Conservation (phyloP, 2,113 vertebrate genomes). For the Cairina moschata region DNA sequence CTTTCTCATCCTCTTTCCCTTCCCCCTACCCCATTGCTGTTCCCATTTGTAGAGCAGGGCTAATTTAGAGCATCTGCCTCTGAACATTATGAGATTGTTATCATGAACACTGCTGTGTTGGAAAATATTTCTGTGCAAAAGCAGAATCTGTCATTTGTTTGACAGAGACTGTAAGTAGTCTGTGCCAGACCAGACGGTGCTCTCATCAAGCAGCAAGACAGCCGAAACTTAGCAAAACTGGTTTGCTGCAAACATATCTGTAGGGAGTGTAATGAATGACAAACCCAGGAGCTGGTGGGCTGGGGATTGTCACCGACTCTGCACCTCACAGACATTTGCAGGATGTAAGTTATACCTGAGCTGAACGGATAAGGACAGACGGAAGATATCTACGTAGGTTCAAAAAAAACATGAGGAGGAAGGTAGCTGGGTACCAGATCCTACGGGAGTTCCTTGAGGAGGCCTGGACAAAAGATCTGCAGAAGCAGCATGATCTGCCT, state of each 20-base stretch:
- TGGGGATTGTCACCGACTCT: neutral
- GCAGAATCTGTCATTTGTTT: neutral
- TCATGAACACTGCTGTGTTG: neutral
- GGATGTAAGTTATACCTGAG: neutral
- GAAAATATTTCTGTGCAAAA: neutral
- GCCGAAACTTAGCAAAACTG: neutral
- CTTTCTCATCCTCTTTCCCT: neutral
- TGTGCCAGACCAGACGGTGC: neutral
- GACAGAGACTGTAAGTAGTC: neutral
- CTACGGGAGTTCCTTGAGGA: fast-evolving
- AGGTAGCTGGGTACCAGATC: neutral
- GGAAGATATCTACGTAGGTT: neutral
- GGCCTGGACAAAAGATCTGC: neutral
- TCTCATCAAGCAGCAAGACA: neutral
- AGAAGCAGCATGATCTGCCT: neutral
- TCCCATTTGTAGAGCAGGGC: neutral
- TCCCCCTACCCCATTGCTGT: neutral
- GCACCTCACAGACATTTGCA: neutral
- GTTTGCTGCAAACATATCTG: neutral
- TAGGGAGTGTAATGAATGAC: neutral
- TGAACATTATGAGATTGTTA: neutral
- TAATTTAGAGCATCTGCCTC: constrained; percentile 29
- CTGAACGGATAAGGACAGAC: neutral
- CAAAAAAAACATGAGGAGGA: neutral
- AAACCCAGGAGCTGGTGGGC: neutral